Evolutionary conservation across 53 echinoderm and acorn worm genomes (phyloP).

Genomic region (Actinopyga echinites): DNA sequence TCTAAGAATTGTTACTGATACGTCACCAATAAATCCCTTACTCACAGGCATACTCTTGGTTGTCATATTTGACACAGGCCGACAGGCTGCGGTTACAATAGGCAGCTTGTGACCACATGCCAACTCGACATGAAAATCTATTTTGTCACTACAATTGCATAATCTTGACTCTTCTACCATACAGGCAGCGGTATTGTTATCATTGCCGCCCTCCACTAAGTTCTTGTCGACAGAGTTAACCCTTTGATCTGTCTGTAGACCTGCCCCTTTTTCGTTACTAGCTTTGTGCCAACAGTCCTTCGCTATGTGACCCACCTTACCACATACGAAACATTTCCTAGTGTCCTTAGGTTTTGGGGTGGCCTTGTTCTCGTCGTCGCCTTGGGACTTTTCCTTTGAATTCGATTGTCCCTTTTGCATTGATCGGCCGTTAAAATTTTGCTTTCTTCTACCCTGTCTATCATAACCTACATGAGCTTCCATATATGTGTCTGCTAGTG

Average conservation of each 20-base stretch:
- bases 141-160: slow-evolving; percentile 5
- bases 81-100: slow-evolving; percentile 37
- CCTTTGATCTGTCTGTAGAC: background rate
- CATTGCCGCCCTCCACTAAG: background rate
- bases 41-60: slow-evolving; percentile 49
- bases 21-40: slow-evolving; percentile 21
- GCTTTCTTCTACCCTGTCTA: background rate
- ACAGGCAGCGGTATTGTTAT: background rate
- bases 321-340: slow-evolving; percentile 31
- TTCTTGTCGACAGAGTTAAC: background rate
- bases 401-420: no score
- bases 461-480: slow-evolving; percentile 18
- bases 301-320: slow-evolving; percentile 37
- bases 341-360: no score
- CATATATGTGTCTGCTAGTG: slow-evolving; percentile 3
- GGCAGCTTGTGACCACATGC: slow-evolving; percentile 44
- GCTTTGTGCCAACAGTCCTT: background rate
- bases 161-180: background rate
- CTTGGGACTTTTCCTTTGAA: no score
- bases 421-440: background rate
- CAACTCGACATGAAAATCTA: background rate
- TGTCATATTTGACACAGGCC: no score
- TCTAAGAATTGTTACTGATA: slow-evolving; percentile 38
- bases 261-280: background rate
- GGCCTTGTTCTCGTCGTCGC: background rate